Conservation (phyloP, 2,888 invertebrate genomes). For the Hydriomena furcata region DNA sequence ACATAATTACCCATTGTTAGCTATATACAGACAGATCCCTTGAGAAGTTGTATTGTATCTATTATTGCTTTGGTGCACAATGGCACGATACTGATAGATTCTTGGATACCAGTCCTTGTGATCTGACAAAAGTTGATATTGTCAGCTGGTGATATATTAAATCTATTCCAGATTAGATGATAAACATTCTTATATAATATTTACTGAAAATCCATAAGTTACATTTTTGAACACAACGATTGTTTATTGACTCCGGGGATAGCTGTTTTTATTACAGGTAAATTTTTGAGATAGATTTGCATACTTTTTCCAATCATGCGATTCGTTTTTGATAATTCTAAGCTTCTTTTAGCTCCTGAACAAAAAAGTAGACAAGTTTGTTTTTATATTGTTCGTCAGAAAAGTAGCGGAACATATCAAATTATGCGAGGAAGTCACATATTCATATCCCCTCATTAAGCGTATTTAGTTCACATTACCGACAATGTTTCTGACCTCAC, state of each 20-base stretch:
- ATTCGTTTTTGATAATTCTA: too few relatives aligned
- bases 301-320: too few relatives aligned
- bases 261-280: too few relatives aligned
- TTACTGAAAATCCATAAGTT: too few relatives aligned
- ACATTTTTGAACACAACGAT: too few relatives aligned
- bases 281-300: too few relatives aligned
- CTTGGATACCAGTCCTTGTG: neutral
- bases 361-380: neutral
- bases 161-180: neutral
- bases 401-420: constrained; percentile 9
- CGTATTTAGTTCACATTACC: constrained; percentile 55
- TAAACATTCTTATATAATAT: too few relatives aligned
- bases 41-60: constrained; percentile 17
- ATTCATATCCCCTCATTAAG: constrained; percentile 57
- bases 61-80: constrained; percentile 1
- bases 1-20: constrained; percentile 20
- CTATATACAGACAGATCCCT: constrained; percentile 10
- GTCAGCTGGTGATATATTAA: neutral
- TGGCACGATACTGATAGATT: constrained; percentile 3
- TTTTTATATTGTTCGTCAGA: neutral
- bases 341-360: too few relatives aligned
- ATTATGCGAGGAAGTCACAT: constrained; percentile 42
- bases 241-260: too few relatives aligned
- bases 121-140: neutral
- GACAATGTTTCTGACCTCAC: constrained; percentile 54